phyloP scores from a whole-genome alignment of 2,888 invertebrate genomes.

The Bombyx huttoni region DNA sequence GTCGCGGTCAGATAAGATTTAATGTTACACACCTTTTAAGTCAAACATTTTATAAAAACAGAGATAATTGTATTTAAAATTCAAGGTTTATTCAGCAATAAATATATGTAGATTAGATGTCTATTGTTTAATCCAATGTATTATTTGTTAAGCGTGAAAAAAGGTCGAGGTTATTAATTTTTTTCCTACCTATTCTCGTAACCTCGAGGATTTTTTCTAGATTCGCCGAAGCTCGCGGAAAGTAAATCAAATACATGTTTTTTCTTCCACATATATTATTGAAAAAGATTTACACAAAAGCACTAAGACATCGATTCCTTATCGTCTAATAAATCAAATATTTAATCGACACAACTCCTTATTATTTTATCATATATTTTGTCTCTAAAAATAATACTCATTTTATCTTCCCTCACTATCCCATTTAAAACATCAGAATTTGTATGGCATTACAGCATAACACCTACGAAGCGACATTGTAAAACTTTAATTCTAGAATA shows the following conservation, averaged over 20 bases:
- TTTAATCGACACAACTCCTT: constrained; percentile 67
- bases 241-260: background rate
- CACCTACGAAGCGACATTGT: constrained; percentile 55
- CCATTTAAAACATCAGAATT: constrained; percentile 36
- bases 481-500: constrained; percentile 41
- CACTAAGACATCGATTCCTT: constrained; percentile 74
- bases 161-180: no score
- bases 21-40: no score
- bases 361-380: constrained; percentile 58
- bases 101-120: no score
- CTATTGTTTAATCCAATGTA: no score
- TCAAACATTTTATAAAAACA: no score
- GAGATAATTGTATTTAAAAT: no score
- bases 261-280: constrained; percentile 70
- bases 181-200: no score
- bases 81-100: no score
- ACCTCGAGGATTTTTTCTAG: no score
- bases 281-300: constrained; percentile 74
- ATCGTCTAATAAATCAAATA: constrained; percentile 71
- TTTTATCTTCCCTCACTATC: constrained; percentile 28
- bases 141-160: no score
- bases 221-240: background rate
- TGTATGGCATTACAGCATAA: constrained; percentile 55
- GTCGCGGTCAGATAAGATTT: no score
- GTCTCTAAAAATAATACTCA: constrained; percentile 71